Evolutionary conservation across 2,797 vertebrate species (phyloP).

Genomic region (Protonibea diacanthus): DNA sequence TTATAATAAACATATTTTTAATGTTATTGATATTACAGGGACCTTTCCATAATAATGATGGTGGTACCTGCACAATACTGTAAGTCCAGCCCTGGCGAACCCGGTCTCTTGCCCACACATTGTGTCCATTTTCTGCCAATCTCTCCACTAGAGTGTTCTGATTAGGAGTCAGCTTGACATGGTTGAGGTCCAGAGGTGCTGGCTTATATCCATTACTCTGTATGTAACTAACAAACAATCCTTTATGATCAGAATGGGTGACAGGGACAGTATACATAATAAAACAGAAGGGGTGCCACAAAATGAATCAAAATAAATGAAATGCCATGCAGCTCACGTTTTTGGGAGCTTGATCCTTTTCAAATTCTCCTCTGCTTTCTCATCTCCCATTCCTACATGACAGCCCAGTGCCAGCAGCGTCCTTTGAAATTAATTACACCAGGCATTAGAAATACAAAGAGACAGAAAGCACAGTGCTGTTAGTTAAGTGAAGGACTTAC

Average conservation of each 20-base stretch:
- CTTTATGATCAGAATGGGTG: constrained; percentile 23
- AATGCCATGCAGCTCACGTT: constrained; percentile 84
- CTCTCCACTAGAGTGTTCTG: constrained; percentile 95
- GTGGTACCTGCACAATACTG: constrained; percentile 88
- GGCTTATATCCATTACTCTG: constrained; percentile 94
- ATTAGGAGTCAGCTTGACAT: constrained; percentile 93
- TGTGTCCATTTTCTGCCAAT: constrained; percentile 95
- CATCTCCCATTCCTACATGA: constrained; percentile 96
- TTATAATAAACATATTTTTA: background rate
- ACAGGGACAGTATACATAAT: background rate
- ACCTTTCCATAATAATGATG: background rate
- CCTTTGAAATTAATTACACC: constrained; percentile 74
- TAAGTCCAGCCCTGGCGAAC: constrained; percentile 96
- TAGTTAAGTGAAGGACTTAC: constrained; percentile 78
- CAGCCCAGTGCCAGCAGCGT: constrained; percentile 94
- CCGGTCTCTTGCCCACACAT: constrained; percentile 94
- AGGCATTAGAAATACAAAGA: constrained; percentile 29
- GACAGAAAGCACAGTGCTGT: background rate
- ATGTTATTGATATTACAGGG: background rate
- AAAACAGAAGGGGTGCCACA: background rate
- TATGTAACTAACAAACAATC: constrained; percentile 84
- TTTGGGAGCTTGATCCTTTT: constrained; percentile 95
- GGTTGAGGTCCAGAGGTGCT: constrained; percentile 91
- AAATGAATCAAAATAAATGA: background rate
- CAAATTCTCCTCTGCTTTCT: constrained; percentile 96